Conservation (phyloP, 2,113 vertebrate genomes). For the Rousettus leschenaultii region DNA sequence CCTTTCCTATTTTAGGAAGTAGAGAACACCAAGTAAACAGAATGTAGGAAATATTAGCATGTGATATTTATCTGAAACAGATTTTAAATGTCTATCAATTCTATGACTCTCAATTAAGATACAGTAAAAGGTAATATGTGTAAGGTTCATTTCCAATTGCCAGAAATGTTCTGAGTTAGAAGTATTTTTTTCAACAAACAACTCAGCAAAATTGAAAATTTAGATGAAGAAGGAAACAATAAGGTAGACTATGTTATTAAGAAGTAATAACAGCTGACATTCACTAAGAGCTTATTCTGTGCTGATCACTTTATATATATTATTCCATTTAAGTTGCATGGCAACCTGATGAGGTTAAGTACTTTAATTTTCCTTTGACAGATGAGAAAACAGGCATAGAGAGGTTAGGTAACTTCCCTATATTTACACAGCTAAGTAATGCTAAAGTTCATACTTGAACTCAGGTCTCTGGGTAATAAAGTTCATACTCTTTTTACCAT, state of each 20-base stretch:
- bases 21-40: not conserved
- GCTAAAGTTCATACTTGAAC: not conserved
- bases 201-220: not conserved
- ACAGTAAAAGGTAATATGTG: not conserved
- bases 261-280: not conserved
- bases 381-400: not conserved
- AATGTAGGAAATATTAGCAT: not conserved
- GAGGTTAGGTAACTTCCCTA: not conserved
- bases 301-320: not conserved
- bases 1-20: slow-evolving; percentile 37
- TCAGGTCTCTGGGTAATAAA: not conserved
- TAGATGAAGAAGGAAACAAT: not conserved
- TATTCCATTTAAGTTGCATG: not conserved
- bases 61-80: not conserved
- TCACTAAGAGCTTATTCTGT: not conserved
- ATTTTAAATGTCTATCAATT: not conserved
- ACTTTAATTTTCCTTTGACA: not conserved
- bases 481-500: not conserved
- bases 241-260: not conserved
- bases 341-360: not conserved
- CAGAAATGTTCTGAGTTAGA: slow-evolving; percentile 17
- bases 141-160: not conserved
- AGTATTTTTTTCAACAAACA: slow-evolving; percentile 9
- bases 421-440: not conserved
- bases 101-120: not conserved